Base-by-base conservation (phyloP, 2,113 vertebrate genomes). In the Brachyistius frenatus region DNA sequence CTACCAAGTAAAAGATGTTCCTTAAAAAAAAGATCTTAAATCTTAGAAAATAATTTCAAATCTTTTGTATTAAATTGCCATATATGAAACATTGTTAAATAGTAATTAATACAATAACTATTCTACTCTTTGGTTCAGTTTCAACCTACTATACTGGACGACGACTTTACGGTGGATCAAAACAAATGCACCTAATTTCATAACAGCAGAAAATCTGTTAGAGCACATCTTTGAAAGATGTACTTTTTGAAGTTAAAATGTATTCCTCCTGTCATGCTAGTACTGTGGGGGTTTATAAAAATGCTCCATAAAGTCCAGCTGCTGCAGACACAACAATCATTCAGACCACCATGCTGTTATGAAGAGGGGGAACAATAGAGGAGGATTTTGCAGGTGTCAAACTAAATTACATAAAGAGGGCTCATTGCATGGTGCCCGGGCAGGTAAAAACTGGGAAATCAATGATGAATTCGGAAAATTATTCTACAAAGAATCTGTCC, bases 231-330 rank as follows among this genome's bases (percentile, higher is more conserved):
- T 54, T 30, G 0, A 50, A 54, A 58, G 64, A 83, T 52, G 23
- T 47, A 3, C 37, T 11, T 74, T 62, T 49, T 62, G 64, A 60
- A 61, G 50, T 33, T 53, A 56, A 74, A 53, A 35, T 30, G 5
- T n/a, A 11, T 6, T 60, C 31, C 67, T 60, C 65, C 31, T 60
- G 49, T 10, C 23, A 54, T 35, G 46, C 30, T 53, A 47, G 66
- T 66, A 39, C 82, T 39, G 73, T 13, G 66, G 66, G 77, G 52
- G 54, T 78, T 85, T 77, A 64, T 16, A 71, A 80, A 23, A 76
- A 85, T 68, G 44, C 52, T 9, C 54, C 46, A 66, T 66, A 31
- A 85, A 67, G 65, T 57, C 69, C 67, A 67, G 73, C 89, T 84
- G 74, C 67, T 74, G 46, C 3, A 41, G 44, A 53, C 68, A 6